Evolutionary conservation across 2,888 invertebrate species (phyloP), one percentile per base, ranked within the genome.

Genomic region (Strigamia transsilvanica): DNA sequence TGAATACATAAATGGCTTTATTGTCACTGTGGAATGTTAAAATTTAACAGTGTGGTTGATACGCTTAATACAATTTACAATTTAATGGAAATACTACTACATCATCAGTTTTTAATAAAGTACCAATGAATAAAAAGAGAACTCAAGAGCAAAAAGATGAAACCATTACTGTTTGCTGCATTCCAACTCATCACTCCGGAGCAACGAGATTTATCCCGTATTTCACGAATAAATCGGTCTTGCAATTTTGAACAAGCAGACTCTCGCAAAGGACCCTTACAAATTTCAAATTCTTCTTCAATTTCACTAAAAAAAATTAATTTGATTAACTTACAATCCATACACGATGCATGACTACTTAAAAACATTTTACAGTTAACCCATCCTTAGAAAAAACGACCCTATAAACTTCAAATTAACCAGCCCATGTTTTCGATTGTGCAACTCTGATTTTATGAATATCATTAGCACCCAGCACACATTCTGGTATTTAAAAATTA

Each of bases 1-100:
- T 9, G 73, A 32, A 32, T 73, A 9, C 32, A 12, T 73, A 13
- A 73, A 32, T 32, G 66, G 9, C 13, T 73, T 73, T 73, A 73
- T 73, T 73, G 73, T 73, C 15, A 23, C 3, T 15, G 32, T 4
- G 73, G 73, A 73, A 73, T 73, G 23, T 73, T 73, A 73, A 73
- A 32, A 73, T 27, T 73, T 38, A 38, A 38, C 38, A 38, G 38
- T 38, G 23, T 32, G 5, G 27, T 32, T 73, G 73, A 56, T 56
- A 18, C 7, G 18, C 15, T 15, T 15, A 46, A 46, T n/a, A 18
- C 3, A 18, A 18, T 56, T 56, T 56, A 56, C 56, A 56, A n/a
- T 56, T 56, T 18, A 21, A 56, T 18, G 27, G 27, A 56, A 1
- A 56, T 1, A 56, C 18, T 18, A 56, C n/a, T 56, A 18, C 2